phyloP scores from a whole-genome alignment of 2,888 invertebrate species.

The Leptura quadrifasciata region DNA sequence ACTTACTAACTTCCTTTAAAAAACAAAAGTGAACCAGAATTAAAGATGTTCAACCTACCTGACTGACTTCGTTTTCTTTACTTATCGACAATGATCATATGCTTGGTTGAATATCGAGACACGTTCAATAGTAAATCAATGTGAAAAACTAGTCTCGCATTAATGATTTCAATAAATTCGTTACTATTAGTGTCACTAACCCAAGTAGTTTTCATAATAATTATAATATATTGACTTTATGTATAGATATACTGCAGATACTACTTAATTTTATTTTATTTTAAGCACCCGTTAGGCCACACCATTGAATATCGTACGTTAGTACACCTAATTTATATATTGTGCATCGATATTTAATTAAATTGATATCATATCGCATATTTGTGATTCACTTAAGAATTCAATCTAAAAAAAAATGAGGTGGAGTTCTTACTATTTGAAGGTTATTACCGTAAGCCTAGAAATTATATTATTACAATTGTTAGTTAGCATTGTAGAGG shows the following conservation, averaged over 20 bases:
- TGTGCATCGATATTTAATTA: no score
- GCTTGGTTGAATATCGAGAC: conserved; percentile 2
- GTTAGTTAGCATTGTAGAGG: not conserved
- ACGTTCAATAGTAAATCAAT: conserved; percentile 31
- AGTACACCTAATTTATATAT: no score
- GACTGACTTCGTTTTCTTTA: not conserved
- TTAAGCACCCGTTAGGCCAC: no score
- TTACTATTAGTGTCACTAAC: conserved; percentile 39
- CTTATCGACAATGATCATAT: not conserved
- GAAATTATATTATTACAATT: not conserved
- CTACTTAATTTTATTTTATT: no score
- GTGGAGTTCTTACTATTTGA: not conserved
- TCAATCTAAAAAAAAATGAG: conserved; percentile 7
- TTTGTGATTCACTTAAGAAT: not conserved
- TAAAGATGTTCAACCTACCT: not conserved
- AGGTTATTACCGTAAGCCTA: conserved; percentile 1
- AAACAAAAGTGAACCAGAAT: conserved; percentile 12
- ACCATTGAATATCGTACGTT: no score
- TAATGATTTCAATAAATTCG: conserved; percentile 34
- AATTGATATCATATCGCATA: not conserved
- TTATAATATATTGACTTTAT: not conserved
- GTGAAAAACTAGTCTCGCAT: conserved; percentile 39
- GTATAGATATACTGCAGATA: no score
- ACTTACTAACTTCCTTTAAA: not conserved
- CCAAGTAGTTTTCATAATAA: conserved; percentile 32